Evolutionary conservation across 92 coral and sea anemone genomes (phyloP).

Genomic region (Diadumene lineata): DNA sequence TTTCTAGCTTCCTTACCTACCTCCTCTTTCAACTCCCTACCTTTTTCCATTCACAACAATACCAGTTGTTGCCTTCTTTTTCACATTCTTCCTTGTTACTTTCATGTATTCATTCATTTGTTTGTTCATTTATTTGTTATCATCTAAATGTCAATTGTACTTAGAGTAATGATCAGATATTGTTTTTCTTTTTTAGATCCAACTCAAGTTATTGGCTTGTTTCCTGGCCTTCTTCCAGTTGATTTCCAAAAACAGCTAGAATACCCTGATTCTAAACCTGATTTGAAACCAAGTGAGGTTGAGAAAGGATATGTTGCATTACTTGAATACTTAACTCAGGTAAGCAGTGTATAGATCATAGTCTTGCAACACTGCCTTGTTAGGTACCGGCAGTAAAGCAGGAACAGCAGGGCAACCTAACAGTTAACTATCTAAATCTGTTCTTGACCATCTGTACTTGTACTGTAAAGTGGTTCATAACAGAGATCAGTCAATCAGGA

Average conservation of each 20-base stretch:
- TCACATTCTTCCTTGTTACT: neutral
- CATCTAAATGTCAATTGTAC: neutral
- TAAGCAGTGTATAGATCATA: conserved; percentile 25
- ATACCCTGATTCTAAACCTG: conserved; percentile 85
- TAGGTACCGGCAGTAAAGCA: too few relatives aligned
- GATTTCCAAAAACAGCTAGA: conserved; percentile 89
- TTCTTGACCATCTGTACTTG: too few relatives aligned
- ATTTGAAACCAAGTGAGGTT: conserved; percentile 76
- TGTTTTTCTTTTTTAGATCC: conserved; percentile 62
- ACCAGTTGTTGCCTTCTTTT: neutral
- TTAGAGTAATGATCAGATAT: too few relatives aligned
- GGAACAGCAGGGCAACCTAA: too few relatives aligned
- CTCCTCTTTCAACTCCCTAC: neutral
- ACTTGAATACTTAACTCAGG: conserved; percentile 89
- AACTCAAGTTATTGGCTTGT: conserved; percentile 92
- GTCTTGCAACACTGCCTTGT: too few relatives aligned
- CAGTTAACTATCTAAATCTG: too few relatives aligned
- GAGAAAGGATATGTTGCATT: conserved; percentile 94
- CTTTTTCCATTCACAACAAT: neutral
- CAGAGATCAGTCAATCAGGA: too few relatives aligned
- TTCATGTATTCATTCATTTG: neutral
- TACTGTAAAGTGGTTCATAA: too few relatives aligned
- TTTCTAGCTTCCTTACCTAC: neutral
- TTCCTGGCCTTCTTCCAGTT: conserved; percentile 88
- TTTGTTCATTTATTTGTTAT: neutral